Percentiles rank a stretch among this genome's conserved stretches.
These are phyloP conservation scores for Zeugodacus cucurbitae DNA, from an alignment of 1,140 invertebrate species.

Conservation along the genomic window DNA sequence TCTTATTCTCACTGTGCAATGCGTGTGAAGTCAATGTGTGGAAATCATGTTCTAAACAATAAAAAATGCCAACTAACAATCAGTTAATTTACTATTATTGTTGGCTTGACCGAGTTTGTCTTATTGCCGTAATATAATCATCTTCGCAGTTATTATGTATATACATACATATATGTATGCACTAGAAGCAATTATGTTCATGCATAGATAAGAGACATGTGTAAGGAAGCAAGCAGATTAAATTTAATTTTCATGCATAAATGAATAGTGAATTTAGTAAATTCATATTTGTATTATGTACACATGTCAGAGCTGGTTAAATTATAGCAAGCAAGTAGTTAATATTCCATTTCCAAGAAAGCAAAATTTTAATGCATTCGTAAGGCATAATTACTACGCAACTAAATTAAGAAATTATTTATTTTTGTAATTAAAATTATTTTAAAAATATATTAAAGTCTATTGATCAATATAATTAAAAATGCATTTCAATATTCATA, in stretches of 20 bases:
- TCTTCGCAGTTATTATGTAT: background rate
- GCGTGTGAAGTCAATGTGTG: slow-evolving; percentile 3
- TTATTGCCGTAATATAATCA: background rate
- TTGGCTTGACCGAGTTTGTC: background rate
- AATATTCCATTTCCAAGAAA: no score
- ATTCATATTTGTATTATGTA: no score
- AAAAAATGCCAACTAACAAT: slow-evolving; percentile 27
- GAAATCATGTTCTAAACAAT: slow-evolving; percentile 32
- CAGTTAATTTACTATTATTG: slow-evolving; percentile 33
- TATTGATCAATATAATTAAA: no score
- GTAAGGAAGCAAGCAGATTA: background rate
- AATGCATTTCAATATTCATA: no score
- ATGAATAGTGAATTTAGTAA: background rate
- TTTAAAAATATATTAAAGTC: no score
- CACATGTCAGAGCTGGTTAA: no score
- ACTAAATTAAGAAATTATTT: no score
- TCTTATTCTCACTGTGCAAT: background rate
- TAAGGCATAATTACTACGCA: no score
- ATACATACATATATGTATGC: background rate
- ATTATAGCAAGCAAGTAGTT: no score
- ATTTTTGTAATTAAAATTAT: no score
- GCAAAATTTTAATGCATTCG: no score
- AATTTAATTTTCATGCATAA: slow-evolving; percentile 27
- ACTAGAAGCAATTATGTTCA: slow-evolving; percentile 4
- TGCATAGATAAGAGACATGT: background rate